A percentile compares a stretch with the other conserved stretches of the same genome.
Conservation (phyloP, 1,140 invertebrate genomes). For the Stenopsyche tienmushanensis region DNA sequence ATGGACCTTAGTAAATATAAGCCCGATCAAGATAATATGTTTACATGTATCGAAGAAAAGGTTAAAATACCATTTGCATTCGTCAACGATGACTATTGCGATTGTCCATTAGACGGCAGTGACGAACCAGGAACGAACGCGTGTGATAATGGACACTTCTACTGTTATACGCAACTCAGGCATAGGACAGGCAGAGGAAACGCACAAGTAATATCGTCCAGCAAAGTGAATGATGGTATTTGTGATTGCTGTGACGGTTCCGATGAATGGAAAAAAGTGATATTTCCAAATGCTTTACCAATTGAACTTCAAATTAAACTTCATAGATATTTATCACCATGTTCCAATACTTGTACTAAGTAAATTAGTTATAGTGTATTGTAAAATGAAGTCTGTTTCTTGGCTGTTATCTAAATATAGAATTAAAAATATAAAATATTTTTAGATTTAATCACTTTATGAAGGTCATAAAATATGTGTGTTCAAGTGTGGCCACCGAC, state of each 20-base stretch:
- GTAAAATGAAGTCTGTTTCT: no score
- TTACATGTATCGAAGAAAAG: slow-evolving; percentile 89
- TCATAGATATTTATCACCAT: slow-evolving; percentile 26
- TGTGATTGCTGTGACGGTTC: slow-evolving; percentile 90
- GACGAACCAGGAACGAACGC: slow-evolving; percentile 92
- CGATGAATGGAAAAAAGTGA: slow-evolving; percentile 63
- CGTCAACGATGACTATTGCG: slow-evolving; percentile 95
- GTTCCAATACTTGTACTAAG: slow-evolving; percentile 25
- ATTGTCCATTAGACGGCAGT: slow-evolving; percentile 78
- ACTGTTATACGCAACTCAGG: slow-evolving; percentile 64
- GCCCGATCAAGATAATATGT: slow-evolving; percentile 73
- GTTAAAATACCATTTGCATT: slow-evolving; percentile 77
- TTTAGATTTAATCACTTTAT: not conserved
- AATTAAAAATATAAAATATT: not conserved
- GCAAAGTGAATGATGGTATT: slow-evolving; percentile 88
- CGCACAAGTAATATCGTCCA: slow-evolving; percentile 54
- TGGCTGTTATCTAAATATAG: no score
- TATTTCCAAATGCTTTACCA: slow-evolving; percentile 2
- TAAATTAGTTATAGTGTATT: not conserved
- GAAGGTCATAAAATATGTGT: no score
- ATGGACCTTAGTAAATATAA: slow-evolving; percentile 47
- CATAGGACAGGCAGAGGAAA: slow-evolving; percentile 47
- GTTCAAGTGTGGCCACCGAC: no score
- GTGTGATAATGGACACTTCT: slow-evolving; percentile 79
- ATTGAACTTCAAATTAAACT: slow-evolving; percentile 24